Evolutionary conservation across 53 echinoderm and acorn worm species (phyloP).

Genomic region (Paelopatides confundens): DNA sequence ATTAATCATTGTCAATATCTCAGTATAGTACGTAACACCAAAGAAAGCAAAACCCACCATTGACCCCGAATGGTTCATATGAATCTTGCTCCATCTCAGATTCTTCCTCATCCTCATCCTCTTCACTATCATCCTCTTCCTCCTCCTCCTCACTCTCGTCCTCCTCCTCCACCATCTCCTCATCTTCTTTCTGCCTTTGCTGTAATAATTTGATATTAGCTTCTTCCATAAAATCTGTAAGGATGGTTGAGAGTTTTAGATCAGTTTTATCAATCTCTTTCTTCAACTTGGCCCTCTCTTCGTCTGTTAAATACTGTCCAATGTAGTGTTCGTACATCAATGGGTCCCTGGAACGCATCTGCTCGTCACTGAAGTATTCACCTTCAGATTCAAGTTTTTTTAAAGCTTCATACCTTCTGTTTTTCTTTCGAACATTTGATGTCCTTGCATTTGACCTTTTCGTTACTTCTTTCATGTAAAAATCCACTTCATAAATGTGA

Average conservation of each 20-base stretch:
- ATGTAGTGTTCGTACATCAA: conserved; percentile 91
- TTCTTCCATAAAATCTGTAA: conserved; percentile 85
- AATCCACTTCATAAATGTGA: conserved; percentile 78
- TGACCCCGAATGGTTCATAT: conserved; percentile 70
- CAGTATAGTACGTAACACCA: conserved; percentile 71
- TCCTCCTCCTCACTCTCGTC: conserved; percentile 73
- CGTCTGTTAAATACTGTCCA: conserved; percentile 88
- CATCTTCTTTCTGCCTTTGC: conserved; percentile 82
- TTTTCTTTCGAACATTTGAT: conserved; percentile 51
- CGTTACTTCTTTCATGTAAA: conserved; percentile 71
- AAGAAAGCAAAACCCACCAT: conserved; percentile 77
- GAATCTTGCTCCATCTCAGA: conserved; percentile 48
- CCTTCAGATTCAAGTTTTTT: conserved; percentile 86
- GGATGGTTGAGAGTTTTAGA: conserved; percentile 82
- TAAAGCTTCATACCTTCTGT: conserved; percentile 89
- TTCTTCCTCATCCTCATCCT: conserved; percentile 71
- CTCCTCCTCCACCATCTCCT: conserved; percentile 85
- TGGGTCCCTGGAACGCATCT: conserved; percentile 89
- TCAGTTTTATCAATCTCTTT: conserved; percentile 69
- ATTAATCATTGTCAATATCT: conserved; percentile 12
- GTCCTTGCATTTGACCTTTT: conserved; percentile 60
- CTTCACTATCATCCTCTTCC: conserved; percentile 39
- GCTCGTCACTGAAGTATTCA: conserved; percentile 81
- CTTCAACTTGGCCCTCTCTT: conserved; percentile 63
- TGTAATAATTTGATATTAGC: conserved; percentile 73